Evolutionary conservation across 2,113 vertebrate genomes (phyloP).

Genomic region (Girardinichthys multiradiatus): DNA sequence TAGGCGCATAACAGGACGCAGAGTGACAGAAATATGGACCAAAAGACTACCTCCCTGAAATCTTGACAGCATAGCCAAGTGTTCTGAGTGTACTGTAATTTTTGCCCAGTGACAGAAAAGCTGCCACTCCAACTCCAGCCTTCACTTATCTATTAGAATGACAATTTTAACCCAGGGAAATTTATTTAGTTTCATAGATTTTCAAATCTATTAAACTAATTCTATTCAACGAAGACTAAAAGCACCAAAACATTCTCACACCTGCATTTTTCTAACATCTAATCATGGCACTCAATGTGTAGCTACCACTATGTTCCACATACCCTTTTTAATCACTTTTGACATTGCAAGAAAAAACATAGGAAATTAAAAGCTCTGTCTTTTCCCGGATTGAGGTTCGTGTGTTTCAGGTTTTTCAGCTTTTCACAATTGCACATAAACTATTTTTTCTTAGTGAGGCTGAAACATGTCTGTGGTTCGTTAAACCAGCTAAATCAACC

Average conservation of each 20-base stretch:
- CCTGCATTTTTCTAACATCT: not conserved
- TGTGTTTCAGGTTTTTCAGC: too few species aligned
- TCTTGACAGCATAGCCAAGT: not conserved
- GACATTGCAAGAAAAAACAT: not conserved
- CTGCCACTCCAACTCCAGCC: too few species aligned
- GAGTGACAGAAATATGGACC: not conserved
- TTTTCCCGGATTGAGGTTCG: not conserved
- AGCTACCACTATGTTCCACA: too few species aligned
- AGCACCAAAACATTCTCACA: not conserved
- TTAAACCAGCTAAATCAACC: too few species aligned
- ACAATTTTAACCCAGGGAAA: not conserved
- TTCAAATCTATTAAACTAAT: not conserved
- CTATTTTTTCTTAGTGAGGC: too few species aligned
- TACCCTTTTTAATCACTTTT: too few species aligned
- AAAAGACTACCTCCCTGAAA: constrained; percentile 22
- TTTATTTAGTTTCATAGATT: too few species aligned
- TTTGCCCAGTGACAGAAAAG: not conserved
- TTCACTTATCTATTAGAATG: not conserved
- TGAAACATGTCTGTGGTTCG: too few species aligned
- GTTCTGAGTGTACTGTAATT: not conserved
- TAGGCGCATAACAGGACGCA: constrained; percentile 23
- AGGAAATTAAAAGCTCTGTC: not conserved
- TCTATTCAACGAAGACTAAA: not conserved
- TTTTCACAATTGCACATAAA: too few species aligned
- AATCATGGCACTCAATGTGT: not conserved